Percentiles rank a stretch among this genome's conserved stretches.
Evolutionary conservation across 2,113 vertebrate genomes (phyloP).

Genomic region (Himantopus leucocephalus): DNA sequence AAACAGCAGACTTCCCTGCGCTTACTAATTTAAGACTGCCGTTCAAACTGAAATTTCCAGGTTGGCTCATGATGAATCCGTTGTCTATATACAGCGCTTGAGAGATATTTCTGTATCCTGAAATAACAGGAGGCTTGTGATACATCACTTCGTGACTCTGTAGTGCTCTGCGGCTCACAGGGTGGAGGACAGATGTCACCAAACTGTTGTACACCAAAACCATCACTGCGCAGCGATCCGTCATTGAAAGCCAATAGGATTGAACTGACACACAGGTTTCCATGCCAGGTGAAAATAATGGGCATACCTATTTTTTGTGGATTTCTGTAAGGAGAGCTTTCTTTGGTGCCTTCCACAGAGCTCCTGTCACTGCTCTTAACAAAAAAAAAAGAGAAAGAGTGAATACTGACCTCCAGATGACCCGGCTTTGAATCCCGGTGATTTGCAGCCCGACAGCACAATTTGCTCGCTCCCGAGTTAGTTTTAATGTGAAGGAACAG

Average conservation of each 20-base stretch:
- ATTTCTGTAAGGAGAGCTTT: not conserved
- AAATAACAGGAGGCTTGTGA: slow-evolving; percentile 26
- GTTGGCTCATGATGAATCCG: not conserved
- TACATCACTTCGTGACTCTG: not conserved
- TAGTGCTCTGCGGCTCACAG: rapidly evolving
- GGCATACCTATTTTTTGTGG: not conserved
- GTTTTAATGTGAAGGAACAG: not conserved
- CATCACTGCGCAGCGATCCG: not conserved
- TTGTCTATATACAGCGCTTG: not conserved
- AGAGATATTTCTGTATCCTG: slow-evolving; percentile 19
- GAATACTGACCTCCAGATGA: not conserved
- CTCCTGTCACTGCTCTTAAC: not conserved
- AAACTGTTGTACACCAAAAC: not conserved
- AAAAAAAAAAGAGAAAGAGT: not conserved
- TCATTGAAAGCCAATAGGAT: not conserved
- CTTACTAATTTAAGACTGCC: slow-evolving; percentile 48
- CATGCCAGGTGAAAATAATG: not conserved
- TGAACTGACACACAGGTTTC: not conserved
- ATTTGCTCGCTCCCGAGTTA: not conserved
- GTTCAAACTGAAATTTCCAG: slow-evolving; percentile 27
- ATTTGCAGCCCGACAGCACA: not conserved
- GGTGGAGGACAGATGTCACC: not conserved
- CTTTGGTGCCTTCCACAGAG: not conserved
- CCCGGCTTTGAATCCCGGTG: not conserved
- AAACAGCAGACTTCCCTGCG: not conserved